These are phyloP conservation scores for Sus cebifrons DNA, from an alignment of 2,797 vertebrate species.

Conservation along the genomic window DNA sequence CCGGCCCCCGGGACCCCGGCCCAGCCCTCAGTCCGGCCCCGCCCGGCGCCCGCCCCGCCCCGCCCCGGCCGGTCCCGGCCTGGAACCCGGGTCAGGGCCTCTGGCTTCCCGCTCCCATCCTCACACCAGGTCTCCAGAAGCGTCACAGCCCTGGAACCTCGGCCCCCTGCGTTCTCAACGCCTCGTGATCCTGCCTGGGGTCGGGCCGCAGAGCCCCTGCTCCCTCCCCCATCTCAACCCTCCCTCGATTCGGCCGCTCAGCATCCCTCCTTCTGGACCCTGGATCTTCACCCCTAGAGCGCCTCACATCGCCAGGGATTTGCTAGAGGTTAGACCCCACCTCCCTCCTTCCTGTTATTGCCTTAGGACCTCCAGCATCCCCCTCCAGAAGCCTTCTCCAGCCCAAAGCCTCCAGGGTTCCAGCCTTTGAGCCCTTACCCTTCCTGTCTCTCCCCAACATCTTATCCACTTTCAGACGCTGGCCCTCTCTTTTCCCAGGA, in stretches of 20 bases:
- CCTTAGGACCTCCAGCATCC: background rate
- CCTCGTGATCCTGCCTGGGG: background rate
- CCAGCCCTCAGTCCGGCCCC: constrained; percentile 62
- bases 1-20: constrained; percentile 79
- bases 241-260: background rate
- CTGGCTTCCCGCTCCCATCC: background rate
- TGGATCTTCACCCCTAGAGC: background rate
- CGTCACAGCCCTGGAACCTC: background rate
- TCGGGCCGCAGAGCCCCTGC: background rate
- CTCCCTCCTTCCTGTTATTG: background rate
- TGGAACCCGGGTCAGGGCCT: accelerated
- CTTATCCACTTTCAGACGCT: background rate
- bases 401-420: background rate
- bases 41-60: background rate
- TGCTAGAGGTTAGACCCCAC: background rate
- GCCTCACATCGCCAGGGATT: background rate
- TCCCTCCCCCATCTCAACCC: background rate
- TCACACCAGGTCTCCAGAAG: accelerated
- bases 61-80: background rate
- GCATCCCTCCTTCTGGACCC: background rate
- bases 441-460: background rate
- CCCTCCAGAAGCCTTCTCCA: background rate
- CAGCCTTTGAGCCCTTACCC: background rate
- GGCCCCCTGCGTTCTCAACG: too few relatives aligned
- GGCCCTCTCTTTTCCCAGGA: background rate